Percentiles rank a stretch among this genome's conserved stretches.
phyloP scores from a whole-genome alignment of 1,140 invertebrate genomes.

The Cyphomyrmex costatus region DNA sequence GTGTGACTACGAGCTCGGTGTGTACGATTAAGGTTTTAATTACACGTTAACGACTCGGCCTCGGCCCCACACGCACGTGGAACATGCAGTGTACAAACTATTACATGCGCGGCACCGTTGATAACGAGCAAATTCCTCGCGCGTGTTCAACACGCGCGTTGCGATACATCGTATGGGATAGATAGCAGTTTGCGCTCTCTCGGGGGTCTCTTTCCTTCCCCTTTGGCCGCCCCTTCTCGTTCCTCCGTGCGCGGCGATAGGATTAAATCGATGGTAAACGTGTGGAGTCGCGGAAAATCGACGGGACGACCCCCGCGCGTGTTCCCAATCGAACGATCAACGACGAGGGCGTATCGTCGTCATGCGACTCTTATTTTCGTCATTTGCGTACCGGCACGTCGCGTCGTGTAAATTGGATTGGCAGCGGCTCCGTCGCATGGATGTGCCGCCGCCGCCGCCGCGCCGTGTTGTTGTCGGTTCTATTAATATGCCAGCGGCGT shows the following conservation, averaged over 20 bases:
- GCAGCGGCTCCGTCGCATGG: slow-evolving; percentile 42
- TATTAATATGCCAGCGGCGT: slow-evolving; percentile 77
- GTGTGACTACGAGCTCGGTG: slow-evolving; percentile 20
- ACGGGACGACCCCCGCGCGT: not conserved
- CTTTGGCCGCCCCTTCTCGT: no score
- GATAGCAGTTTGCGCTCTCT: not conserved
- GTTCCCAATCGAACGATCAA: slow-evolving; percentile 5
- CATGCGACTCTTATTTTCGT: slow-evolving; percentile 68
- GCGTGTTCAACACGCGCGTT: slow-evolving; percentile 36
- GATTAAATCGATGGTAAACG: slow-evolving; percentile 34
- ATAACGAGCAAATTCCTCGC: slow-evolving; percentile 43
- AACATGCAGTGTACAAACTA: not conserved
- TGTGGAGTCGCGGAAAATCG: slow-evolving; percentile 3
- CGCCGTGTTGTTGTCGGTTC: slow-evolving; percentile 64
- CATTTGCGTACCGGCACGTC: slow-evolving; percentile 57
- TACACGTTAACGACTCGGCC: not conserved
- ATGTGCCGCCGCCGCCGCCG: slow-evolving; percentile 38
- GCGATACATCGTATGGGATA: slow-evolving; percentile 1
- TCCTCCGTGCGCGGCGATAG: not conserved
- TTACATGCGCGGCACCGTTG: not conserved
- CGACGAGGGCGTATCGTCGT: slow-evolving; percentile 18
- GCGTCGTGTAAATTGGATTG: slow-evolving; percentile 68
- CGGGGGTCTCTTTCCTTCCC: not conserved
- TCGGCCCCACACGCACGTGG: not conserved
- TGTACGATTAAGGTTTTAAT: slow-evolving; percentile 46